Base-by-base conservation (phyloP, 1,140 invertebrate genomes). In the Hyles vespertilio region DNA sequence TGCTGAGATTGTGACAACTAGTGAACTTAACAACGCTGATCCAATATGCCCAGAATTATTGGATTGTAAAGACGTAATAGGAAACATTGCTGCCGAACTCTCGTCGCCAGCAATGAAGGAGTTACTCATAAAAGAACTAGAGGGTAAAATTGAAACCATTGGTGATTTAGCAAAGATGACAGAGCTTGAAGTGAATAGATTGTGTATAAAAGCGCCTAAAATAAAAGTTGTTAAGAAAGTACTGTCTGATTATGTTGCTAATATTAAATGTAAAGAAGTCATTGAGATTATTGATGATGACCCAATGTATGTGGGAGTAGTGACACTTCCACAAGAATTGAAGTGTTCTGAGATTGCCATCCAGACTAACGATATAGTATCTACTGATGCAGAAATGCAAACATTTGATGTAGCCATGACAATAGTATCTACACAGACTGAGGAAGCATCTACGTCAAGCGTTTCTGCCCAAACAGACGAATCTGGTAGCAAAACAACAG, bases 151-250 rank as follows among this genome's bases (percentile, higher is more conserved):
- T 8, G 70, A 69, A 43, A 91, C 89, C 50, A 70, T 91, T 9
- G 90, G 90, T n/a, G 90, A 91, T 72, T 75, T 91, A 48, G 90
- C 91, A 4, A 86, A 78, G 59, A 63, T 89, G 70, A 89, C 84
- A 51, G 87, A 91, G 73, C 55, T 86, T 3, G 82, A 91, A 82
- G 70, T 91, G 3, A 87, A 89, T 58, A 79, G 84, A 61, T 65
- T 91, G 48, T 87, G 87, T 52, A 89, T 91, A 51, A 90, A 88
- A 66, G 72, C 80, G 5, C 87, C 88, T 33, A 89, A 89, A 71
- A 68, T 89, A 0, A 63, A 84, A 62, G 67, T 81, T n/a, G 80
- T 74, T 8, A 84, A 69, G 57, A 82, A 77, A 58, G 83, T 81
- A 34, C 70, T 90, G 11, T 59, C 45, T 33, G 70, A 84, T 33